phyloP scores from a whole-genome alignment of 2,797 vertebrate genomes.

The Alosa sapidissima region DNA sequence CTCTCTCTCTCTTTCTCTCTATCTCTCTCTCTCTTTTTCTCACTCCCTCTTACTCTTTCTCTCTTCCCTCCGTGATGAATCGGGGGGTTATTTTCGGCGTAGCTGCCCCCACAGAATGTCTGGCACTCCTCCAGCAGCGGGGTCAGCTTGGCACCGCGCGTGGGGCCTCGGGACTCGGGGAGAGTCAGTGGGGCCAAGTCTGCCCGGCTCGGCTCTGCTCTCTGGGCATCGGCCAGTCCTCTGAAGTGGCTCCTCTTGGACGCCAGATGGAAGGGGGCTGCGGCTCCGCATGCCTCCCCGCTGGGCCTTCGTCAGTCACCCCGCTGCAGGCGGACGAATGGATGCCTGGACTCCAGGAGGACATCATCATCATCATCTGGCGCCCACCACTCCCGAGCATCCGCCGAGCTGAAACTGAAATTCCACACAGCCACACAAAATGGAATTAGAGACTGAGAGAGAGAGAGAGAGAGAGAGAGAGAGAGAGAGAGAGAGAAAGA shows the following conservation, averaged over 20 bases:
- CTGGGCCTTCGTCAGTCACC: conserved; percentile 17
- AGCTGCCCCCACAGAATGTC: conserved; percentile 54
- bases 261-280: conserved; percentile 69
- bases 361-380: not conserved
- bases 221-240: conserved; percentile 56
- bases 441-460: not conserved
- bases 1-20: not conserved
- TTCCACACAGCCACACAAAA: conserved; percentile 1
- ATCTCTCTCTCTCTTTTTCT: not conserved
- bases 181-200: conserved; percentile 23
- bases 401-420: not conserved
- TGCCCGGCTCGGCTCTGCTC: not conserved
- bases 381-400: not conserved
- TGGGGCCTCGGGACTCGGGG: conserved; percentile 18
- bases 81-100: conserved; percentile 69
- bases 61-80: conserved; percentile 64
- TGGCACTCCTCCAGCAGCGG: conserved; percentile 60
- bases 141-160: conserved; percentile 66
- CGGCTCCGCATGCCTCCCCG: conserved; percentile 26
- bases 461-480: not conserved
- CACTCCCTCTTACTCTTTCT: not conserved
- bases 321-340: not conserved
- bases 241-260: conserved; percentile 64
- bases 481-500: not conserved
- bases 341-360: not conserved